These are phyloP conservation scores for Leucoraja erinaceus DNA, from an alignment of 2,113 vertebrate genomes.

Conservation along the genomic window DNA sequence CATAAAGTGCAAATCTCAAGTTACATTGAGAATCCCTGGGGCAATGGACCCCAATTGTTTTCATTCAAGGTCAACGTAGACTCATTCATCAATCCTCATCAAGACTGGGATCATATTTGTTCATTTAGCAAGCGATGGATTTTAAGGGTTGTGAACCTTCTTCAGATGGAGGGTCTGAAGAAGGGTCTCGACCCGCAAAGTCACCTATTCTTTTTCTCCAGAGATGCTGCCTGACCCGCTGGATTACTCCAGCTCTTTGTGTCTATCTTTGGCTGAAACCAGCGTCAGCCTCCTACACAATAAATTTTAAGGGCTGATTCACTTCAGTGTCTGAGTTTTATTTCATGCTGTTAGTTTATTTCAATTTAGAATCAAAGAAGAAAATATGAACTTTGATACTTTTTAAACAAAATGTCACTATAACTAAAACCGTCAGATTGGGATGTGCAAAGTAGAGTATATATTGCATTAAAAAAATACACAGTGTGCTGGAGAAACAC, in stretches of 20 bases:
- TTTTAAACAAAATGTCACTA: background rate
- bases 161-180: too few species aligned
- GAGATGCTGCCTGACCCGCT: too few species aligned
- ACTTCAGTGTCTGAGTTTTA: background rate
- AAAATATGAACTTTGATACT: background rate
- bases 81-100: background rate
- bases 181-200: too few species aligned
- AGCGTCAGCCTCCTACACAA: too few species aligned
- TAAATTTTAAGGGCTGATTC: background rate
- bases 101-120: background rate
- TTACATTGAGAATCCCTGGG: background rate
- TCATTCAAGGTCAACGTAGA: background rate
- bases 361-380: background rate
- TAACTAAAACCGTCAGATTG: background rate
- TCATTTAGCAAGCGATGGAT: background rate
- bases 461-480: too few species aligned
- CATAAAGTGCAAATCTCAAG: background rate
- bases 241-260: too few species aligned
- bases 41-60: slow-evolving; percentile 24
- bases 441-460: background rate
- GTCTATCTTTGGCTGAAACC: too few species aligned
- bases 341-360: background rate
- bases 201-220: too few species aligned
- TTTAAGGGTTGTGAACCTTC: background rate
- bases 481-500: too few species aligned